Conservation (phyloP, 2,113 vertebrate species). For the Turnix velox region DNA sequence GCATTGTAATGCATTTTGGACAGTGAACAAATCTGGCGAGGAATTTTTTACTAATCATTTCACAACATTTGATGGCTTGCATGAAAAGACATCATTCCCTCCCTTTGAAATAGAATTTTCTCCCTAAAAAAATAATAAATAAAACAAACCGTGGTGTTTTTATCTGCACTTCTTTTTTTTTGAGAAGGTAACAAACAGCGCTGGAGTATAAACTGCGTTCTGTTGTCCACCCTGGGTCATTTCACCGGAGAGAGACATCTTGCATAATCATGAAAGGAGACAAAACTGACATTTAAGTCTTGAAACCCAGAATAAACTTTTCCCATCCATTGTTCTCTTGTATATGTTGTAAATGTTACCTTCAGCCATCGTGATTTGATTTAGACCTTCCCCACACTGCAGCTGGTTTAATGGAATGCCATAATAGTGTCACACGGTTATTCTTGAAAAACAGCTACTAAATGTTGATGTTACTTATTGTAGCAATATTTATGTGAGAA, state of each 20-base stretch:
- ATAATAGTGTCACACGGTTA: conserved; percentile 70
- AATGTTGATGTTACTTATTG: conserved; percentile 66
- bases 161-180: background rate
- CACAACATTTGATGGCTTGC: conserved; percentile 28
- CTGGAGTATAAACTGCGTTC: background rate
- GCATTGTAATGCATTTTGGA: conserved; percentile 38
- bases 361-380: conserved; percentile 40
- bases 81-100: background rate
- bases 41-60: conserved; percentile 28
- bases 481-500: conserved; percentile 71
- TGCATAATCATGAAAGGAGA: conserved; percentile 60
- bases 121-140: background rate
- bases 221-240: conserved; percentile 51
- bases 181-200: background rate
- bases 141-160: background rate
- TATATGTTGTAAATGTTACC: background rate
- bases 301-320: conserved; percentile 65
- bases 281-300: conserved; percentile 66
- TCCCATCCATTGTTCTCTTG: conserved; percentile 51
- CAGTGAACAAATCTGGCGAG: conserved; percentile 48
- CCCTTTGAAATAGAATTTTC: background rate
- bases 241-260: conserved; percentile 36
- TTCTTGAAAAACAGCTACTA: conserved; percentile 71
- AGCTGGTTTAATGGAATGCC: conserved; percentile 63
- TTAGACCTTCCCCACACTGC: conserved; percentile 48